A percentile compares a stretch with the other conserved stretches of the same genome.
Evolutionary conservation across 92 coral and sea anemone genomes (phyloP).

Genomic region (Scolanthus callimorphus): DNA sequence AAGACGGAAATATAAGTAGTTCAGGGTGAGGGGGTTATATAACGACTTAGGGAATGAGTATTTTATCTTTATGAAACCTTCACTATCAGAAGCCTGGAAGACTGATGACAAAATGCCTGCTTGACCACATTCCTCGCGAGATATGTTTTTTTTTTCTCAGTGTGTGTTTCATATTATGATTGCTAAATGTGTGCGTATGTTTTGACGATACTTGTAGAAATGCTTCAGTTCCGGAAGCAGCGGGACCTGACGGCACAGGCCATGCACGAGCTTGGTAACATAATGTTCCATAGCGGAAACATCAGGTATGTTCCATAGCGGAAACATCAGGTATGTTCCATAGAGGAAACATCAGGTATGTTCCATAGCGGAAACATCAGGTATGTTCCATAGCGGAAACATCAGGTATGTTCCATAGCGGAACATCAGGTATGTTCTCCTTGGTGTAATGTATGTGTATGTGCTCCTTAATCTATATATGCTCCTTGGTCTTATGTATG

Average conservation of each 20-base stretch:
- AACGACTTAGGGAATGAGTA: too few species aligned
- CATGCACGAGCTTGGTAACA: conserved; percentile 94
- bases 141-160: too few species aligned
- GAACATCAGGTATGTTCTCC: too few species aligned
- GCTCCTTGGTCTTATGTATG: too few species aligned
- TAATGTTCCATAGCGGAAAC: conserved; percentile 94
- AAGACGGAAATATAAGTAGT: too few species aligned
- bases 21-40: too few species aligned
- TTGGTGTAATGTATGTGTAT: too few species aligned
- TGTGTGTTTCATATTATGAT: too few species aligned
- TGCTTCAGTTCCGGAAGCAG: conserved; percentile 92
- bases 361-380: neutral
- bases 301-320: conserved; percentile 55
- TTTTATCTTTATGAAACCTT: too few species aligned
- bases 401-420: neutral
- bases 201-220: conserved; percentile 82
- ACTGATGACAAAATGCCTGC: neutral
- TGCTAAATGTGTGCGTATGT: conserved; percentile 3
- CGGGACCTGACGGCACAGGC: conserved; percentile 93
- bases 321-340: neutral
- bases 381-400: neutral
- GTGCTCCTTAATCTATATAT: too few species aligned
- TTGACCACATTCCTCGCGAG: neutral
- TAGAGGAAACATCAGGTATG: neutral
- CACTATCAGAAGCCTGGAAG: too few species aligned